phyloP scores from a whole-genome alignment of 2,888 invertebrate genomes.

The Flabesymbios commensalis region DNA sequence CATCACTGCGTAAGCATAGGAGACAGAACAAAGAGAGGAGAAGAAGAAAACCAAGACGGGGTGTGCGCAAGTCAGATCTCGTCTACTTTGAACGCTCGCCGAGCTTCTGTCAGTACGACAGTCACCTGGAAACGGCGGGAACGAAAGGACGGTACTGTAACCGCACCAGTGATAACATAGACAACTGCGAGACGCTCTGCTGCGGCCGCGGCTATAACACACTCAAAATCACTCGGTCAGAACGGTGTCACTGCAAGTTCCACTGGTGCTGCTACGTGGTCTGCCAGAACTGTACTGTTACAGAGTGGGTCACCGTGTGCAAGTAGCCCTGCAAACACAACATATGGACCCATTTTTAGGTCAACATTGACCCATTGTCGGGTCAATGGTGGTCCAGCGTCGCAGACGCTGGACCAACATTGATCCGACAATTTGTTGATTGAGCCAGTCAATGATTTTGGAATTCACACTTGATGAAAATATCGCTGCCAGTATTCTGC shows the following conservation, averaged over 20 bases:
- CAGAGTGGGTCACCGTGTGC: slow-evolving; percentile 81
- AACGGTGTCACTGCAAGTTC: slow-evolving; percentile 59
- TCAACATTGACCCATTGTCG: neutral
- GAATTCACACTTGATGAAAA: no score
- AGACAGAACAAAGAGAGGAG: no score
- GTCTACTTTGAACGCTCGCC: slow-evolving; percentile 94
- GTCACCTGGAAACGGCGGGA: slow-evolving; percentile 50
- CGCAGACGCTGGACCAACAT: no score
- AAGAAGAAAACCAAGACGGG: neutral
- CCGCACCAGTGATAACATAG: slow-evolving; percentile 45
- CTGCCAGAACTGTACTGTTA: slow-evolving; percentile 65
- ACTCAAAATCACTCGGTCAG: slow-evolving; percentile 38
- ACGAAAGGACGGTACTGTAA: slow-evolving; percentile 57
- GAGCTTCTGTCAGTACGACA: slow-evolving; percentile 78
- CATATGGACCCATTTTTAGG: no score
- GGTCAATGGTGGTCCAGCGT: no score
- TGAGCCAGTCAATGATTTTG: no score
- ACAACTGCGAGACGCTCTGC: slow-evolving; percentile 37
- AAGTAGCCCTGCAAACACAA: slow-evolving; percentile 70
- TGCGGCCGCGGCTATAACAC: slow-evolving; percentile 34
- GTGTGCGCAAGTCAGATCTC: slow-evolving; percentile 83
- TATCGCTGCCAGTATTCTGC: no score
- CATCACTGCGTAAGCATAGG: no score
- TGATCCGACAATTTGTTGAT: no score
- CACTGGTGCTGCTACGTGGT: slow-evolving; percentile 61